Percentiles rank a stretch among this genome's conserved stretches.
Evolutionary conservation across 2,113 vertebrate genomes (phyloP).

Genomic region (Psammodynastes pulverulentus): DNA sequence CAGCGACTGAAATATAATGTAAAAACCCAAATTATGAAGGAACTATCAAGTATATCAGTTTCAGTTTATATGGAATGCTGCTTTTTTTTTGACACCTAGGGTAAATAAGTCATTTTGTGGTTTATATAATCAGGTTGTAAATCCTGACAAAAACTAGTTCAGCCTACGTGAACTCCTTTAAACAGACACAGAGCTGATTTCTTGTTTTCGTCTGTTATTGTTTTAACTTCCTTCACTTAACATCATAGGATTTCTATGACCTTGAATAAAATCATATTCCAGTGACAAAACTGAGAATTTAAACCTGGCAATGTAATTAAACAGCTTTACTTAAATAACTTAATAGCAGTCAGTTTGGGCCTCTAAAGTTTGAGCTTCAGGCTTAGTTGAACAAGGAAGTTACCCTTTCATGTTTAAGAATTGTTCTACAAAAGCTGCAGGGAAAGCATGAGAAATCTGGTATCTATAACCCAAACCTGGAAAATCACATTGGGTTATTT

Average conservation of each 20-base stretch:
- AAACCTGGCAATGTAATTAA: neutral
- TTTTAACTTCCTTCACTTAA: neutral
- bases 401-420: neutral
- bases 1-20: neutral
- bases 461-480: neutral
- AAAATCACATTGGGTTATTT: neutral
- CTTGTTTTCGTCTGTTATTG: neutral
- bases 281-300: neutral
- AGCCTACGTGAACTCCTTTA: neutral
- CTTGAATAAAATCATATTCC: neutral
- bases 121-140: neutral
- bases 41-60: neutral
- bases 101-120: neutral
- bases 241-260: neutral
- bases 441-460: neutral
- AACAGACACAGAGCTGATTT: neutral
- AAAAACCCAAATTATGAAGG: neutral
- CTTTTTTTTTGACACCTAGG: neutral
- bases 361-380: neutral
- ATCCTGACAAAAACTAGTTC: neutral
- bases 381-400: neutral
- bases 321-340: neutral
- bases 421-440: neutral
- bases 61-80: neutral
- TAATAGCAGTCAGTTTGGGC: neutral